Conservation (phyloP, 2,113 vertebrate genomes). For the Megalops atlanticus region DNA sequence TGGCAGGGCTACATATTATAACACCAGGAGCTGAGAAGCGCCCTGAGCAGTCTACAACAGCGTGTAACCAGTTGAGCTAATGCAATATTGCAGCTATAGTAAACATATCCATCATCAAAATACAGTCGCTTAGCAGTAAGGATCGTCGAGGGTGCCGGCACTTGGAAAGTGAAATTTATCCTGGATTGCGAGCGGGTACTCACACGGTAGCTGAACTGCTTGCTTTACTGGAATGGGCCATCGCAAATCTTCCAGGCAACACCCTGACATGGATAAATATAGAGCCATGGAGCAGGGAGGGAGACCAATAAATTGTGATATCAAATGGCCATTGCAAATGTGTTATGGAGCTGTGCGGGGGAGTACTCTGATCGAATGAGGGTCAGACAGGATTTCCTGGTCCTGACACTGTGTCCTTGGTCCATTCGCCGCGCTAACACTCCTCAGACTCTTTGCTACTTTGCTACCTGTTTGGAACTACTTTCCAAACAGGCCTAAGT, state of each 20-base stretch:
- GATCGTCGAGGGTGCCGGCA: not conserved
- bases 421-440: not conserved
- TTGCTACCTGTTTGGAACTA: too few relatives aligned
- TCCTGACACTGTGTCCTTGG: not conserved
- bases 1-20: too few relatives aligned
- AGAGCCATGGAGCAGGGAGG: not conserved
- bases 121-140: not conserved
- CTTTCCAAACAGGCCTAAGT: too few relatives aligned
- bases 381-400: not conserved
- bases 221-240: not conserved
- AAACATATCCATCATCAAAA: too few relatives aligned
- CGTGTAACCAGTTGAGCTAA: too few relatives aligned
- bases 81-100: too few relatives aligned
- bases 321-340: not conserved
- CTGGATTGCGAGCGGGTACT: not conserved
- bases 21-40: too few relatives aligned
- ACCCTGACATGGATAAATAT: not conserved
- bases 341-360: not conserved
- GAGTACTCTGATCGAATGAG: not conserved
- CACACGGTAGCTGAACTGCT: not conserved
- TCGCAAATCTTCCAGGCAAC: not conserved
- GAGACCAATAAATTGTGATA: not conserved
- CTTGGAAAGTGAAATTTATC: not conserved
- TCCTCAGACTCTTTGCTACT: too few relatives aligned
- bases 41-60: too few relatives aligned